A percentile compares a stretch with the other conserved stretches of the same genome.
Evolutionary conservation across 2,113 vertebrate genomes (phyloP).

Genomic region (Chrysochloris asiatica): DNA sequence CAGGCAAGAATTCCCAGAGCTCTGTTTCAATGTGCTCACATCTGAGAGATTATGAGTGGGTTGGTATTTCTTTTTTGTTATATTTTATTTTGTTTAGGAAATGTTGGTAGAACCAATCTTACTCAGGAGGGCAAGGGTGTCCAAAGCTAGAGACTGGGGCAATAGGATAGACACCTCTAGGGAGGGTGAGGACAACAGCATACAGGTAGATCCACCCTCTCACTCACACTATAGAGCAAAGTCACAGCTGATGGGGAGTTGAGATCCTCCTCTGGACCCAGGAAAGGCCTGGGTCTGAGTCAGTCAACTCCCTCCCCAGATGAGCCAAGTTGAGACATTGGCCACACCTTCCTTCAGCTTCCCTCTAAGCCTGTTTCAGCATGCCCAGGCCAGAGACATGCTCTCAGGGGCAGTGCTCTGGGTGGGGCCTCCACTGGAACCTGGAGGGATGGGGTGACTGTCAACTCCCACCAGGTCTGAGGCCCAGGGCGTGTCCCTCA

Average conservation of each 20-base stretch:
- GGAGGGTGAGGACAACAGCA: neutral
- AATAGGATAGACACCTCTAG: neutral
- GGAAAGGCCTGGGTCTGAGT: too few relatives aligned
- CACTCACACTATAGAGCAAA: neutral
- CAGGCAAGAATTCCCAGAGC: neutral
- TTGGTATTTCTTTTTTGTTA: too few relatives aligned
- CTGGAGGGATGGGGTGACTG: neutral
- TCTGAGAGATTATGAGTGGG: too few relatives aligned
- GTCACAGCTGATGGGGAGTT: neutral
- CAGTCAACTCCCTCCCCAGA: too few relatives aligned
- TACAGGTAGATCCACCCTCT: neutral
- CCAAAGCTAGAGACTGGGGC: too few relatives aligned
- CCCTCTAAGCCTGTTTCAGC: neutral
- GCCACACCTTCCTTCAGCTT: neutral
- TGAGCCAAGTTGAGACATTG: too few relatives aligned
- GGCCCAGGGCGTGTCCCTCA: neutral
- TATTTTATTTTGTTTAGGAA: too few relatives aligned
- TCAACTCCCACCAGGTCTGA: too few relatives aligned
- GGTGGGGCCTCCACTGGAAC: neutral
- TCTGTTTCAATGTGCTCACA: too few relatives aligned
- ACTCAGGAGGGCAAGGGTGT: too few relatives aligned
- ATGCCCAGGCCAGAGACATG: too few relatives aligned
- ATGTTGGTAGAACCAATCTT: too few relatives aligned
- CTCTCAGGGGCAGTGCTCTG: neutral
- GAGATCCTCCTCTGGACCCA: neutral